phyloP scores from a whole-genome alignment of 2,888 invertebrate species.

The Drosophila mimica region DNA sequence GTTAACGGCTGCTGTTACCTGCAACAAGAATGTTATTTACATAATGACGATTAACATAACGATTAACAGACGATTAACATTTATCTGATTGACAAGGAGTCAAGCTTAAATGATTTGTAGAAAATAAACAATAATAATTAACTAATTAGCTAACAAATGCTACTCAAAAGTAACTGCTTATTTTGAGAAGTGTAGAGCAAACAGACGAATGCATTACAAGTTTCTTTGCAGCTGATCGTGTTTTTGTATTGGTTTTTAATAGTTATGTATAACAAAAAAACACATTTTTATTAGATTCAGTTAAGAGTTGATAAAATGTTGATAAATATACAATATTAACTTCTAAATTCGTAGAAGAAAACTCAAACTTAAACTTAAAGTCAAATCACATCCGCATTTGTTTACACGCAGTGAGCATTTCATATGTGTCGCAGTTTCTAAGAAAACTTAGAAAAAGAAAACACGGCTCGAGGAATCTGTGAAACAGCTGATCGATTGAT shows the following conservation, averaged over 20 bases:
- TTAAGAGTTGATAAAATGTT: neutral
- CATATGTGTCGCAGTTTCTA: slow-evolving; percentile 33
- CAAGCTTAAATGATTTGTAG: neutral
- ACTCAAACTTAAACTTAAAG: neutral
- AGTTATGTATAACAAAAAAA: neutral
- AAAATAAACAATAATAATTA: neutral
- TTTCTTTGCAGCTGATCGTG: neutral
- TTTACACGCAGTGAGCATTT: neutral
- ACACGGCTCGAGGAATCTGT: neutral
- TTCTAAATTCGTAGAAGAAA: neutral
- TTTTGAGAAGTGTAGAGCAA: neutral
- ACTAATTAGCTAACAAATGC: neutral
- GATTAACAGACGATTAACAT: neutral
- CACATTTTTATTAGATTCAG: neutral
- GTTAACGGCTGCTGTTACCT: slow-evolving; percentile 50
- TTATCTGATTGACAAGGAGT: neutral
- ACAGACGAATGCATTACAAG: neutral
- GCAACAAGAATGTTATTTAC: slow-evolving; percentile 1
- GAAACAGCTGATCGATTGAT: slow-evolving; percentile 34
- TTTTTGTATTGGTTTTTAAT: neutral
- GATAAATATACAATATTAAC: neutral
- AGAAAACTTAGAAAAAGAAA: neutral
- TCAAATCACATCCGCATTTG: neutral
- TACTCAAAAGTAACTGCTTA: neutral
- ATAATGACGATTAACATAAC: neutral